Base-by-base conservation (phyloP, 2,888 invertebrate species). In the Arge pagana region DNA sequence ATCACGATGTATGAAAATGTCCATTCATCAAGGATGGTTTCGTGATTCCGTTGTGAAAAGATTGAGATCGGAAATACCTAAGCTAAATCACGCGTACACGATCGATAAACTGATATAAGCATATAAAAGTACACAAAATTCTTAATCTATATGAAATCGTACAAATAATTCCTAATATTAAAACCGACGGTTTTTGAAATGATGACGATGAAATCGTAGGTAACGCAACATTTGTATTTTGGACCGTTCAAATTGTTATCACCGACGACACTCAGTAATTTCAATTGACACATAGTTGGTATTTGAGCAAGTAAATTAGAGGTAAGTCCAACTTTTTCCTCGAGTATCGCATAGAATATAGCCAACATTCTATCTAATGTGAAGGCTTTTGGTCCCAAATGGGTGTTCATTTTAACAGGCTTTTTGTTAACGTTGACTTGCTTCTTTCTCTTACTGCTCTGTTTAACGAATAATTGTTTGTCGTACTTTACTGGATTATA, bases 401-500 rank as follows among this genome's bases (percentile, higher is more conserved):
- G 86, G 1, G 85, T 87, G 56, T 83, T 86, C 55, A 87, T 76
- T 67, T 80, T 80, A 35, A 83, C 83, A 16, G 61, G 64, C 42
- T 65, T 64, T 41, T 62, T 61, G n/a, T 36, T 56, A 6, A 36
- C 43, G 82, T 81, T 59, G 83, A 83, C 57, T 83, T 64, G 33
- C 83, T 80, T 63, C n/a, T 81, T 82, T 63, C 85, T 86, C 66
- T 88, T 90, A 0, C 85, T 87, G 61, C 87, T 87, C 62, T 85
- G 77, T 77, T 94, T 94, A 75, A 92, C 84, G 72, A 94, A 96
- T 36, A 96, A 79, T 39, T 90, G 80, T 68, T 89, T 92, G 71
- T 96, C 96, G 61, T 90, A 88, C 63, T 90, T 91, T 0, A 89
- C 85, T 1, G 95, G 91, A 76, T 96, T 96, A 73, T 95, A 92